Evolutionary conservation across 2,797 vertebrate species (phyloP).

Genomic region (Chrysocyon brachyurus): DNA sequence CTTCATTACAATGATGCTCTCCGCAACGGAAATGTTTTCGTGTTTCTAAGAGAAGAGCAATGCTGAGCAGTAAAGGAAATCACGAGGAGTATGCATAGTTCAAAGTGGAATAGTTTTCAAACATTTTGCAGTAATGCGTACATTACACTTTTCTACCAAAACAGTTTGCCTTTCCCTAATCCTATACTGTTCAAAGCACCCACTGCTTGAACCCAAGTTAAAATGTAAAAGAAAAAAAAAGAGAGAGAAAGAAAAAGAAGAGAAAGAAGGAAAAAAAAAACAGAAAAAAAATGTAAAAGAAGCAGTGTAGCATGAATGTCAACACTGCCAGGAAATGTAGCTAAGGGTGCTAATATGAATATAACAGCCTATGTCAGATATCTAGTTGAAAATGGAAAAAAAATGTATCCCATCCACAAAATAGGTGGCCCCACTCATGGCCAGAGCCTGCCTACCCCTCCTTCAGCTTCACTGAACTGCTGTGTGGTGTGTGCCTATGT

Average conservation of each 20-base stretch:
- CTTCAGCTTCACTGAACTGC: not conserved
- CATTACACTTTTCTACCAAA: not conserved
- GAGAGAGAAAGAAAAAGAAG: too few species aligned
- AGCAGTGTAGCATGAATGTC: not conserved
- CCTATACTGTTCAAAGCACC: not conserved
- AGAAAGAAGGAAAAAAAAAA: too few species aligned
- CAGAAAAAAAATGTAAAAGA: not conserved
- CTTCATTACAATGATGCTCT: not conserved
- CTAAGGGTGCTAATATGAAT: not conserved
- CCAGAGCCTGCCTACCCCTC: not conserved
- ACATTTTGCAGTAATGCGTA: not conserved
- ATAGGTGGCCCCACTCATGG: not conserved
- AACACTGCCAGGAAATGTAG: not conserved
- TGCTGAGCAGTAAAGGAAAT: not conserved
- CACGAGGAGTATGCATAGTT: not conserved
- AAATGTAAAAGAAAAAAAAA: not conserved
- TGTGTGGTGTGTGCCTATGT: accelerated
- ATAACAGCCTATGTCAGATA: not conserved
- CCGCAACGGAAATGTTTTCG: not conserved
- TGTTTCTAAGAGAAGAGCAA: not conserved
- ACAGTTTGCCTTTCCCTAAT: not conserved
- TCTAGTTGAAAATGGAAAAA: not conserved
- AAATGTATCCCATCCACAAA: not conserved
- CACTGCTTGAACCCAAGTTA: not conserved
- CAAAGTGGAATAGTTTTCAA: not conserved